These are phyloP conservation scores for Muricea muricata DNA, from an alignment of 92 coral and sea anemone species.

Conservation along the genomic window DNA sequence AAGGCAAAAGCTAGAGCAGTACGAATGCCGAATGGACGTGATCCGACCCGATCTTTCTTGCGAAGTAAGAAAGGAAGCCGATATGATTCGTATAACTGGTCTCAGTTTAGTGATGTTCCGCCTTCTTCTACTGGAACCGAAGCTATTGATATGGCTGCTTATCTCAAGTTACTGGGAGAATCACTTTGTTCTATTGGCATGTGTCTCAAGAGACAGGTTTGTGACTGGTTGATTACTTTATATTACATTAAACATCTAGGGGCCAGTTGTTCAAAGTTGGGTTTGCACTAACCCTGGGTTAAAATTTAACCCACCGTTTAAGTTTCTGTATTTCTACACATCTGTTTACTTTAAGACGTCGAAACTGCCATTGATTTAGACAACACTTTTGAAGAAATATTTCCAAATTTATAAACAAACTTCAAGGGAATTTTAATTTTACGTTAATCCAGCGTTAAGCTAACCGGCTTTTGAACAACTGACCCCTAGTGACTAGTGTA, in stretches of 20 bases:
- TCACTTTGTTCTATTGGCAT: conserved; percentile 85
- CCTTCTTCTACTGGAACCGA: conserved; percentile 56
- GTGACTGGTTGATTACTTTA: neutral
- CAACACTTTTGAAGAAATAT: too few relatives aligned
- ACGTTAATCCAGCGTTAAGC: too few relatives aligned
- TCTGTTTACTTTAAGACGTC: neutral
- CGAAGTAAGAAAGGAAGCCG: conserved; percentile 8
- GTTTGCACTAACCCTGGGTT: neutral
- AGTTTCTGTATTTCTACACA: neutral
- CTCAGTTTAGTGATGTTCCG: conserved; percentile 17
- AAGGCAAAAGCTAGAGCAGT: conserved; percentile 75
- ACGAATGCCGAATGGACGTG: conserved; percentile 50
- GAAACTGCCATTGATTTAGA: neutral
- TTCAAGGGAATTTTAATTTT: too few relatives aligned
- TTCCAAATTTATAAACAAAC: too few relatives aligned
- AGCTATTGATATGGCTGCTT: conserved; percentile 93
- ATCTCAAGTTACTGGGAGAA: conserved; percentile 91
- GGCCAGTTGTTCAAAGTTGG: neutral
- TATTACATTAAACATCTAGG: neutral
- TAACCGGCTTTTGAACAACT: too few relatives aligned
- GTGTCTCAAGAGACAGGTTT: conserved; percentile 86
- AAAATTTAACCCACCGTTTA: neutral
- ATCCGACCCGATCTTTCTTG: conserved; percentile 33
- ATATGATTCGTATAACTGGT: neutral
- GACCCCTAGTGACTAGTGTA: too few relatives aligned